Base-by-base conservation (phyloP, 2,797 vertebrate species). In the Phalloptychus januarius region DNA sequence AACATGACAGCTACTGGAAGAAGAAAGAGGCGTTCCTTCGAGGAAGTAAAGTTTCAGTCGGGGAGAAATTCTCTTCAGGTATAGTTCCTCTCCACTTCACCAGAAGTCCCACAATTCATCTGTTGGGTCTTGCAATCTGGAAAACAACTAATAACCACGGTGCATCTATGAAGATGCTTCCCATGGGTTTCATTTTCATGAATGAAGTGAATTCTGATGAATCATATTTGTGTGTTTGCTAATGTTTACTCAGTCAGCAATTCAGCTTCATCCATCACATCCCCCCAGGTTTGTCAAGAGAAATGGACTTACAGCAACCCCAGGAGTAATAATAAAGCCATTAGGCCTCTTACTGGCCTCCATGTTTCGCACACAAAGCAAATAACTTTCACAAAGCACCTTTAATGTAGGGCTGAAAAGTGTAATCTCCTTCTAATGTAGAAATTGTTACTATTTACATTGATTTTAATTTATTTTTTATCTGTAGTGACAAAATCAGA, bases 21-120 rank as follows among this genome's bases (percentile, higher is more conserved):
- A 95, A 92, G 91, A 96, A 95, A 89, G 95, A 93, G 61, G 86
- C 91, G n/a, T 93, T 92, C n/a, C 86, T 86, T 0, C 92, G 92
- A 88, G 92, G 93, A 74, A 94, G 96, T 13, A 93, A 82, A 0
- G 85, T 94, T 72, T 96, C 96, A 46, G 88, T 96, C 74, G 91
- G 95, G 77, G 96, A 97, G 72, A 94, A 92, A 85, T 96, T 96
- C 85, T 94, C 95, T 38, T 92, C 96, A 96, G 97, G 97, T 98
- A 87, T 0, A 76, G 74, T 71, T 52, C 15, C 71, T 18, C 4
- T 56, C 2, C 36, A 36, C 20, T 50, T 31, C n/a, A 58, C 28
- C 28, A 58, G 5, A 16, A 13, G 28, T 69, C 46, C 42, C 48
- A 28, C 31, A 7, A 31, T 13, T 72, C 75, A 65, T 44, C 58